Evolutionary conservation across 2,888 invertebrate species (phyloP).

Genomic region (Omphaloscelis lunosa): DNA sequence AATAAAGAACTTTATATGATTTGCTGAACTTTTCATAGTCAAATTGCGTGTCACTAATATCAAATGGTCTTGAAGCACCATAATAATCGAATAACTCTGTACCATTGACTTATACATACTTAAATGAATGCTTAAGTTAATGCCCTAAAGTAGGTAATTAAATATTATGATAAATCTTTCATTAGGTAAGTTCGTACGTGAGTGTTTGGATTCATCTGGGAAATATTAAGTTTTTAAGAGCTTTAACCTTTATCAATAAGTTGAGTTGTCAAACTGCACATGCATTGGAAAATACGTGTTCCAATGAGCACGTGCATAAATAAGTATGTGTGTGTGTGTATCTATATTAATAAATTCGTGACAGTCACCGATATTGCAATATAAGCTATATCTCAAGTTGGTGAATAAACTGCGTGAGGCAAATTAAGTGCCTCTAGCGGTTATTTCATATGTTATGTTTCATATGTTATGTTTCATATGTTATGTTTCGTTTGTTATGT

Average conservation of each 20-base stretch:
- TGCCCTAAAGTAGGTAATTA: not conserved
- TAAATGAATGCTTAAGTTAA: not conserved
- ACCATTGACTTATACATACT: not conserved
- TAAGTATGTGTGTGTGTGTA: not conserved
- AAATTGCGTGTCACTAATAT: no score
- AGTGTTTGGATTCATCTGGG: not conserved
- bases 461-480: no score
- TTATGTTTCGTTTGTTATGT: no score
- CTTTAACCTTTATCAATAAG: constrained; percentile 13
- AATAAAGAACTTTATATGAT: not conserved
- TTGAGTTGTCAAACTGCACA: constrained; percentile 22
- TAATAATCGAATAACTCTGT: no score
- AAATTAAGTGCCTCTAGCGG: constrained; percentile 23
- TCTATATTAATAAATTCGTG: not conserved
- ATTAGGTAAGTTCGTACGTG: not conserved
- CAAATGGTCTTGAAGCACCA: not conserved
- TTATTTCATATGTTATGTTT: constrained; percentile 10
- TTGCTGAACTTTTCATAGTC: not conserved
- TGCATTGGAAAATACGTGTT: constrained; percentile 26
- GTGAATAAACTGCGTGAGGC: not conserved
- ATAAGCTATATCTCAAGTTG: not conserved
- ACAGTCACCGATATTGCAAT: constrained; percentile 25
- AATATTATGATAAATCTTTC: not conserved
- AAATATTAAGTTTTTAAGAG: constrained; percentile 6
- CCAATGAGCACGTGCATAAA: not conserved